Evolutionary conservation across 35 echinoderm and acorn worm species (phyloP).

Genomic region (Hemicentrotus pulcherrimus): DNA sequence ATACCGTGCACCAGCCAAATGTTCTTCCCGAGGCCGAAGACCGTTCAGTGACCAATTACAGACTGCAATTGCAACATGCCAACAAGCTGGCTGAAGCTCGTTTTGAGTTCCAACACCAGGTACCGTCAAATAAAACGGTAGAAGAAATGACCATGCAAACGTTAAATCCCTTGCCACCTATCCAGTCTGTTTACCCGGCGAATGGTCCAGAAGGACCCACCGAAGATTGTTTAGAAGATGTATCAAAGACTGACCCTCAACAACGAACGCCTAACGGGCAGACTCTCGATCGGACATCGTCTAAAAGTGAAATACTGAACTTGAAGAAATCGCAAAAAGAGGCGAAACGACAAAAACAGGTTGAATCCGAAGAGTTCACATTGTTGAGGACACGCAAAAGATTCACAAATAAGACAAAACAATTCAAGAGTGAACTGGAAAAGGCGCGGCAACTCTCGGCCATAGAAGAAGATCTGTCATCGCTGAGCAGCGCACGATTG

Average conservation of each 20-base stretch:
- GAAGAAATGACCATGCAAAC: slow-evolving; percentile 56
- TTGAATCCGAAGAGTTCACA: slow-evolving; percentile 69
- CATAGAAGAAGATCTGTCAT: slow-evolving; percentile 72
- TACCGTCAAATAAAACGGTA: slow-evolving; percentile 15
- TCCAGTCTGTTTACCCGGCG: slow-evolving; percentile 17
- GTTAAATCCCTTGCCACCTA: slow-evolving; percentile 56
- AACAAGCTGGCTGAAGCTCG: slow-evolving; percentile 55
- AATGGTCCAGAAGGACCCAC: background rate
- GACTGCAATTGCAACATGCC: slow-evolving; percentile 66
- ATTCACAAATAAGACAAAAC: slow-evolving; percentile 74
- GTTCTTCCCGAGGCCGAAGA: slow-evolving; percentile 54
- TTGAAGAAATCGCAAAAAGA: slow-evolving; percentile 70
- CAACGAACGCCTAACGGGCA: background rate
- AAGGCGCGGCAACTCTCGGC: slow-evolving; percentile 63
- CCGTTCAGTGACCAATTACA: slow-evolving; percentile 67
- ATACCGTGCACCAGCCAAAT: background rate
- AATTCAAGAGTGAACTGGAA: slow-evolving; percentile 72
- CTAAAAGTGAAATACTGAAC: slow-evolving; percentile 73
- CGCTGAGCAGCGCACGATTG: slow-evolving; percentile 16
- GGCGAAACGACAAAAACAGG: slow-evolving; percentile 54
- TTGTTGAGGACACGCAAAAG: slow-evolving; percentile 76
- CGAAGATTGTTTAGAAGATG: background rate
- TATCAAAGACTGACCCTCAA: background rate
- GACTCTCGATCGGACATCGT: slow-evolving; percentile 25
- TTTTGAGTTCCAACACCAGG: slow-evolving; percentile 56